Base-by-base conservation (phyloP, 2,113 vertebrate genomes). In the Crotophaga sulcirostris region DNA sequence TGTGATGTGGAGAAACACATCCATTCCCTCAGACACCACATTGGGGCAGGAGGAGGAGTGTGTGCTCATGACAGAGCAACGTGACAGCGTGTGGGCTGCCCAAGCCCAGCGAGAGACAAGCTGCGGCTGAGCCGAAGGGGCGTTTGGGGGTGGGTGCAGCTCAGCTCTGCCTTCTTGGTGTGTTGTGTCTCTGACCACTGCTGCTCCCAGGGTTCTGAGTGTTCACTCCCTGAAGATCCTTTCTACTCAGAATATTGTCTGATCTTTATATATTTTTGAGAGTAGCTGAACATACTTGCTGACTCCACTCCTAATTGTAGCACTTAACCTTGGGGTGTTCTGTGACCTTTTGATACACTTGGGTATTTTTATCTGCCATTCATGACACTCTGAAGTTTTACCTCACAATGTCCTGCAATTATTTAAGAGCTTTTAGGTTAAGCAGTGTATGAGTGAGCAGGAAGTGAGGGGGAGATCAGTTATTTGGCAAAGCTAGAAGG, bases 1-100 rank as follows among this genome's bases (percentile, higher is more conserved):
- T 7, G 56, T 24, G 66, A 7, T 34, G 4, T 0, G 4, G 36
- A 29, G 38, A 45, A 45, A 24, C 55, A 7, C 6, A 8, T 13
- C 45, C 5, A 0, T 54, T 29, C 59, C 38, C 45, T 79, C n/a
- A 17, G 44, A 7, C 13, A 6, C 1, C 1, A 0, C 11, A 6
- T 19, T 26, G 3, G 68, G 69, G 40, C 49, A n/a, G 64, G 74
- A 63, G 24, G 10, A 15, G 47, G 8, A 10, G 24, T 11, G 45
- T 13, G 28, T n/a, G 74, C 84, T 51, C 7, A 4, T 10, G 33
- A 9, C 45, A 18, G 26, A 26, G 55, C 21, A 7, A 3, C 2
- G 5, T 8, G 52, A 17, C 3, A 7, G n/a, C 0, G 29, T 6
- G 2, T 2, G 38, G 49, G 38, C 64, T 40, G 47, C 29, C 4